Evolutionary conservation across 2,888 invertebrate species (phyloP).

Genomic region (Drosophila cognata): DNA sequence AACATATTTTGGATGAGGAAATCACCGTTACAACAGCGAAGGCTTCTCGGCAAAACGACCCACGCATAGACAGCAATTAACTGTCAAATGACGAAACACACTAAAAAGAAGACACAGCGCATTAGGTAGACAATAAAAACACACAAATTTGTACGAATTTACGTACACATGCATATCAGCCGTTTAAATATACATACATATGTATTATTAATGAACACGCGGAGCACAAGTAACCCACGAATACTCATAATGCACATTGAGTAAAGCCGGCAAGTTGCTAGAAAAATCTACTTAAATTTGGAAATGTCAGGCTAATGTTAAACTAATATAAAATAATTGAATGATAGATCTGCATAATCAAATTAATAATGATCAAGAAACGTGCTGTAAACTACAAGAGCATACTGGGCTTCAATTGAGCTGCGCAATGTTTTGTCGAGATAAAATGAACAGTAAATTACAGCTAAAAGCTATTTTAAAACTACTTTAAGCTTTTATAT

Average conservation of each 20-base stretch:
- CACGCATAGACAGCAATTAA: conserved; percentile 69
- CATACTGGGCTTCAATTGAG: conserved; percentile 1
- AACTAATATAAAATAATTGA: conserved; percentile 22
- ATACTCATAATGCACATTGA: conserved; percentile 11
- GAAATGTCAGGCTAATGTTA: conserved; percentile 36
- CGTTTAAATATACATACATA: background rate
- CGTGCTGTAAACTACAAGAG: background rate
- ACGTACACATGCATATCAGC: background rate
- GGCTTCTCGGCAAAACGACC: conserved; percentile 45
- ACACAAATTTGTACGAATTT: background rate
- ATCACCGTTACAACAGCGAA: conserved; percentile 58
- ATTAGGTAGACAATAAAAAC: conserved; percentile 37
- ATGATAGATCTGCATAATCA: background rate
- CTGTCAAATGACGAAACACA: conserved; percentile 48
- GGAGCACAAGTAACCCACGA: conserved; percentile 28
- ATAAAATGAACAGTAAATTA: background rate
- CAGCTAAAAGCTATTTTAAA: background rate
- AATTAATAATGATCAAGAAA: conserved; percentile 1
- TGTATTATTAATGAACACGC: conserved; percentile 5
- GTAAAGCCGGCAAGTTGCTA: conserved; percentile 16
- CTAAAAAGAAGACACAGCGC: conserved; percentile 20
- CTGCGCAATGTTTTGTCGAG: background rate
- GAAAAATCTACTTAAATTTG: conserved; percentile 18
- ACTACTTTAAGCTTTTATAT: background rate
- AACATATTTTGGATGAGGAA: conserved; percentile 54